A percentile compares a stretch with the other conserved stretches of the same genome.
These are phyloP conservation scores for Serinus canaria DNA, from an alignment of 2,113 vertebrate genomes.

Conservation along the genomic window DNA sequence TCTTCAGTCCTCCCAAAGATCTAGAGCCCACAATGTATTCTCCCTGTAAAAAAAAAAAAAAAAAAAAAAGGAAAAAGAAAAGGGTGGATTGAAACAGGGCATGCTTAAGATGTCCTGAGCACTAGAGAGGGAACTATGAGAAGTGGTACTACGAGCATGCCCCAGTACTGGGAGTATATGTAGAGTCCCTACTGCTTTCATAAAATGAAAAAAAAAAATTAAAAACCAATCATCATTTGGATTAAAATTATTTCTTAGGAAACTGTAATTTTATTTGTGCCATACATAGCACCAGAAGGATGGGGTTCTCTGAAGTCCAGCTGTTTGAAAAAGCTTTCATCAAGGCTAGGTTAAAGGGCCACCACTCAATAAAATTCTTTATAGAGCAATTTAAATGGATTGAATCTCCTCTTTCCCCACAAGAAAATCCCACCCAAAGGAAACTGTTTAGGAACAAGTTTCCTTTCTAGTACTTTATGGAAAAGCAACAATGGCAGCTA, in stretches of 20 bases:
- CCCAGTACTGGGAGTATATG: neutral
- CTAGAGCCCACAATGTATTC: neutral
- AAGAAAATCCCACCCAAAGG: conserved; percentile 47
- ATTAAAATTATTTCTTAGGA: neutral
- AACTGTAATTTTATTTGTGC: neutral
- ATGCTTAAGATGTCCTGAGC: neutral
- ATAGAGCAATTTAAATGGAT: conserved; percentile 39
- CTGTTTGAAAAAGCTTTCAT: conserved; percentile 21
- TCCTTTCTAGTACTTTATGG: conserved; percentile 45
- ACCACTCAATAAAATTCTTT: conserved; percentile 53
- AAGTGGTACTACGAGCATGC: neutral
- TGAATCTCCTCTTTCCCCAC: neutral
- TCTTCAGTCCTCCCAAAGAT: neutral
- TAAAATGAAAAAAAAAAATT: neutral
- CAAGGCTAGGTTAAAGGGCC: conserved; percentile 34
- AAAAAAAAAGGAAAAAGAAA: neutral
- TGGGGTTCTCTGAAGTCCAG: neutral
- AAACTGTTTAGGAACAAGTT: conserved; percentile 45
- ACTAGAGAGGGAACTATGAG: neutral
- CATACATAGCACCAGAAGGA: neutral
- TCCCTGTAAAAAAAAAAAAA: neutral
- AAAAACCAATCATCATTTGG: neutral
- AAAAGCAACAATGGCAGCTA: conserved; percentile 33
- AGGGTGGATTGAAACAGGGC: neutral
- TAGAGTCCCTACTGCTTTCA: neutral